Evolutionary conservation across 2,797 vertebrate genomes (phyloP).

Genomic region (Hyperoplus immaculatus): DNA sequence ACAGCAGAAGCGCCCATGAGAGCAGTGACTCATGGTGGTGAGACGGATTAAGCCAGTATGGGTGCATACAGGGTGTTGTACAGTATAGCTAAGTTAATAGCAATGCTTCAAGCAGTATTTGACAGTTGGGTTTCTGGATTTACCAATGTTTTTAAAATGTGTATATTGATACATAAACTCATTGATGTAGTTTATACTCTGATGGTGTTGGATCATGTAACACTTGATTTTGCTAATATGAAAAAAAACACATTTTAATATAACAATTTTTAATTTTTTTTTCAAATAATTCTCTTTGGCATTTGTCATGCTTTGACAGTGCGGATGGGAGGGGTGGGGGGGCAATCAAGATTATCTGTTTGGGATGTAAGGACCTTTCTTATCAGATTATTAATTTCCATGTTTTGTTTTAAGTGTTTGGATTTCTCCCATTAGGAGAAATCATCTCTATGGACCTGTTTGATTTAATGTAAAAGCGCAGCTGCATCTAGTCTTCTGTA

Average conservation of each 20-base stretch:
- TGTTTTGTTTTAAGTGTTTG: too few relatives aligned
- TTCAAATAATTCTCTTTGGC: neutral
- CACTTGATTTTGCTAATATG: too few relatives aligned
- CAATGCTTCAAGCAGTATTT: conserved; percentile 7
- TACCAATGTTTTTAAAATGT: neutral
- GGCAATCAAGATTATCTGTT: neutral
- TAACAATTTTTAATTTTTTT: neutral
- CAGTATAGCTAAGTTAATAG: neutral
- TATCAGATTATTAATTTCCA: too few relatives aligned
- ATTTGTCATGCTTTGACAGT: too few relatives aligned
- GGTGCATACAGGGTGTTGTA: conserved; percentile 10
- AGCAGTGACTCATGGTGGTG: conserved; percentile 53
- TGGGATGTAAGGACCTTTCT: neutral
- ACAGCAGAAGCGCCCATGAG: conserved; percentile 38
- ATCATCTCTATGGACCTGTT: neutral
- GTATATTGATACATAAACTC: neutral
- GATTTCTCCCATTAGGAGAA: neutral
- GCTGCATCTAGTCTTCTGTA: conserved; percentile 16
- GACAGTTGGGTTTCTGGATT: neutral
- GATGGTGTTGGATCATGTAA: too few relatives aligned
- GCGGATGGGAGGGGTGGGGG: too few relatives aligned
- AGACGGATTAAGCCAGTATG: conserved; percentile 25
- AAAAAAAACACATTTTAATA: neutral
- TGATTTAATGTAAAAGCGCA: neutral
- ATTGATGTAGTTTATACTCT: neutral